Base-by-base conservation (phyloP, 2,888 invertebrate species). In the Piscicola geometra region DNA sequence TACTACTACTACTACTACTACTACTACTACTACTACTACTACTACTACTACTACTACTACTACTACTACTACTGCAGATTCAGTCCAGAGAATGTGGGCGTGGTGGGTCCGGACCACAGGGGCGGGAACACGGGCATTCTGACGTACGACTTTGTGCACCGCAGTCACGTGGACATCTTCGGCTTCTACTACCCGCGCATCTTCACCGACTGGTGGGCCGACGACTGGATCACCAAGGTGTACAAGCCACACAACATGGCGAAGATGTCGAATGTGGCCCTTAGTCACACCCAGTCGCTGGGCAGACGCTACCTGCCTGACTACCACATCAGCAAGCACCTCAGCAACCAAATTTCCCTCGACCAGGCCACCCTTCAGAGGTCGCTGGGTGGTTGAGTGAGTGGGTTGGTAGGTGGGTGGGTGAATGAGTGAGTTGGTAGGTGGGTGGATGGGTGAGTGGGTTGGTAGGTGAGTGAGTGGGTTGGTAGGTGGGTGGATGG, bases 191-290 rank as follows among this genome's bases (percentile, higher is more conserved):
- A 80, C 47, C 80, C 80, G 0, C 68, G 79, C 25, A 28, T 60
- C 9, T 80, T 79, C 71, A 68, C 76, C 2, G 78, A 80, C 41
- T 80, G 80, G 80, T 79, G 64, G 35, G 80, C 77, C 0, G 80
- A 80, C 64, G 77, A 78, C 75, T 80, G 80, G 80, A 78, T 80
- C 30, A 79, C 80, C 25, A 41, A 60, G 21, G 80, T 80, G 21
- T 80, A 80, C 75, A 28, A 60, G 60, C 79, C 79, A 18, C 75
- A 41, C 30, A 72, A 77, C n/a, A 60, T 71, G 30, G 60, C 28
- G 41, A 79, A 79, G 67, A 30, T 78, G 28, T 15, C 25, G 15
- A 36, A 72, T 21, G 50, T 78, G 18, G 30, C 36, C 1, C 35
- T 78, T 28, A 75, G 60, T 1, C 78, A 78, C 56, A 78, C 78